phyloP scores from a whole-genome alignment of 2,113 vertebrate species.

The Xenopus laevis region DNA sequence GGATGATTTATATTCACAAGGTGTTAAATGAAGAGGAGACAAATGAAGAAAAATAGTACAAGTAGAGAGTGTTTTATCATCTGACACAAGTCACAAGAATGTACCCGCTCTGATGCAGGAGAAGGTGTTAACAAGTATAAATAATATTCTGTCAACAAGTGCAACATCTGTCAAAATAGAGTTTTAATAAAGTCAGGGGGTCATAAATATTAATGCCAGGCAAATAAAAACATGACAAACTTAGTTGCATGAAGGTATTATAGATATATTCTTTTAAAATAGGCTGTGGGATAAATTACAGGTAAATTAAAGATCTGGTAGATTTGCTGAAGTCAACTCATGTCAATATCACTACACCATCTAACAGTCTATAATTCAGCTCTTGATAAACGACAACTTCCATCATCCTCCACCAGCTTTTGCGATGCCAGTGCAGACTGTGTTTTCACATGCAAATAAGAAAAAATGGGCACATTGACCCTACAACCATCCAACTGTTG shows the following conservation, averaged over 20 bases:
- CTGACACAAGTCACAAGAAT: conserved; percentile 2
- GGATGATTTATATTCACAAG: neutral
- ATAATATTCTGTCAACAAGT: conserved; percentile 40
- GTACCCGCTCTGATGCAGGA: conserved; percentile 16
- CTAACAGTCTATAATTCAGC: neutral
- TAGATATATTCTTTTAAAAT: neutral
- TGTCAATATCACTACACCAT: no score
- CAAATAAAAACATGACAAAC: conserved; percentile 20
- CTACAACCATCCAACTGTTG: no score
- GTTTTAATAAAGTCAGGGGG: conserved; percentile 30
- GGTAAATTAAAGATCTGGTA: conserved; percentile 11
- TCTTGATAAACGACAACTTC: neutral
- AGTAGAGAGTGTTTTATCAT: conserved; percentile 22
- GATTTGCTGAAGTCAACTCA: neutral
- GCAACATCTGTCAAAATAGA: conserved; percentile 35
- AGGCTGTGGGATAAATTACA: conserved; percentile 10
- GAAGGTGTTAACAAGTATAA: conserved; percentile 40
- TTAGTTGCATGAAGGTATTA: conserved; percentile 26
- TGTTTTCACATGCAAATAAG: no score
- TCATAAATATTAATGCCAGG: conserved; percentile 38
- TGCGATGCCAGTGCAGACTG: no score
- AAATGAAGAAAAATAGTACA: neutral
- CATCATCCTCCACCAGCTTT: neutral
- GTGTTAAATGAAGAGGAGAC: conserved; percentile 15
- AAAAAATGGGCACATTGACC: no score